phyloP scores from a whole-genome alignment of 30 jellyfish, hydroid and myxozoan species.

The Chironex yamaguchii region DNA sequence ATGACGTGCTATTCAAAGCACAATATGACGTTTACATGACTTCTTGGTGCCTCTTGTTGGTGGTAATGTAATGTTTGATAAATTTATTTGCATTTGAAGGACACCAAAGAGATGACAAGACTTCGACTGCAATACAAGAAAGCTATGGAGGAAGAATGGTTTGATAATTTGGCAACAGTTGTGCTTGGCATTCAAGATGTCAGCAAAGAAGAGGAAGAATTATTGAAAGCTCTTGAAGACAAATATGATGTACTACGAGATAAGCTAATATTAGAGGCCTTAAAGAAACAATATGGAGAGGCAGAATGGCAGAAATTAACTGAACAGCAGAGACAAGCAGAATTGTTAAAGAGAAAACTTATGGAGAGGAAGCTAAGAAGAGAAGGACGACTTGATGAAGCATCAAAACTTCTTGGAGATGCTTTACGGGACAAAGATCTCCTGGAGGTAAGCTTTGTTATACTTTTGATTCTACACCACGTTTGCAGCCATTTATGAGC shows the following conservation, averaged over 20 bases:
- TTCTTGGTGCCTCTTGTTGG: too few relatives aligned
- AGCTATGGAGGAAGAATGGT: conserved; percentile 82
- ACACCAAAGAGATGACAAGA: conserved; percentile 60
- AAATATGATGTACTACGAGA: conserved; percentile 90
- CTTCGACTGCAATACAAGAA: conserved; percentile 41
- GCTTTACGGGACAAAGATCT: conserved; percentile 71
- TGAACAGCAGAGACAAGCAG: conserved; percentile 95
- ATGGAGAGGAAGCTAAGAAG: conserved; percentile 88
- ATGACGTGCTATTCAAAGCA: too few relatives aligned
- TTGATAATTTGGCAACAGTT: conserved; percentile 89
- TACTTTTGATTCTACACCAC: too few relatives aligned
- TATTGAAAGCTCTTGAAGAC: conserved; percentile 73
- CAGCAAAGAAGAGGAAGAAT: conserved; percentile 87
- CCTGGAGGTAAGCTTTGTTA: conserved; percentile 61
- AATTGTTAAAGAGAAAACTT: conserved; percentile 76
- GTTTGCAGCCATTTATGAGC: too few relatives aligned
- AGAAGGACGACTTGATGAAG: conserved; percentile 93
- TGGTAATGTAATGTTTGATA: too few relatives aligned
- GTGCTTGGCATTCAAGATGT: conserved; percentile 73
- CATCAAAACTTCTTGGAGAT: conserved; percentile 90
- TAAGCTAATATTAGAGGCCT: conserved; percentile 79
- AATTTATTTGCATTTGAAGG: conserved; percentile 7
- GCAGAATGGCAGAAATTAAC: conserved; percentile 93
- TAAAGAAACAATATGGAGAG: conserved; percentile 82
- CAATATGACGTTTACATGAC: too few relatives aligned